Evolutionary conservation across 2,888 invertebrate genomes (phyloP).

Genomic region (Polyommatus icarus): DNA sequence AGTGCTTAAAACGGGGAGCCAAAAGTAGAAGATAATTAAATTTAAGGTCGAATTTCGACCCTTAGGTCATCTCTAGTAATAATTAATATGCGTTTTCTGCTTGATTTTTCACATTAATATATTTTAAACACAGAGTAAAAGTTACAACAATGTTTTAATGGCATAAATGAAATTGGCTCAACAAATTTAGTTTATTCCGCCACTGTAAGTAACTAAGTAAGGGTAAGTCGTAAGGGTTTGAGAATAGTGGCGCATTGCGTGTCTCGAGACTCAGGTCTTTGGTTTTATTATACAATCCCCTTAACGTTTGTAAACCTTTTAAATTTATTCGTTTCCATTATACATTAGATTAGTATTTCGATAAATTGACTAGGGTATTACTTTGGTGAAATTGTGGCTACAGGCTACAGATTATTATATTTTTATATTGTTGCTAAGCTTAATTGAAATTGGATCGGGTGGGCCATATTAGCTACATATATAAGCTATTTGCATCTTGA

Average conservation of each 20-base stretch:
- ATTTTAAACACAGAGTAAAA: background rate
- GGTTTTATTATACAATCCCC: background rate
- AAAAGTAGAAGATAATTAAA: too few species aligned
- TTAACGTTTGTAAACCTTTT: background rate
- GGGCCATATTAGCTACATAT: too few species aligned
- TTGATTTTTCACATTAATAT: background rate
- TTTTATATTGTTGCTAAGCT: background rate
- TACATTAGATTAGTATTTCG: slow-evolving; percentile 1
- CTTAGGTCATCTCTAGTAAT: too few species aligned
- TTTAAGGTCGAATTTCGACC: too few species aligned
- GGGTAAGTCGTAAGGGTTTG: slow-evolving; percentile 23
- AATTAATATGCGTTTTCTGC: too few species aligned
- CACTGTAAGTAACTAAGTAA: slow-evolving; percentile 1
- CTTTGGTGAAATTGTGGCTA: background rate
- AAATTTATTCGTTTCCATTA: background rate
- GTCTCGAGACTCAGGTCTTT: slow-evolving; percentile 4
- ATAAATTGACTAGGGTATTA: background rate
- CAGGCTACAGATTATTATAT: background rate
- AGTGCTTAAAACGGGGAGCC: too few species aligned
- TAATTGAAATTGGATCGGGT: background rate
- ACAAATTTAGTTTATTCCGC: background rate
- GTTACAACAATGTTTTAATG: background rate
- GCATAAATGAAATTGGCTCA: background rate
- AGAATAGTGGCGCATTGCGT: slow-evolving; percentile 33
- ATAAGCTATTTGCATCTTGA: background rate